Evolutionary conservation across 2,888 invertebrate species (phyloP), one percentile per base, ranked within the genome.

Genomic region (Pachydiplax longipennis): DNA sequence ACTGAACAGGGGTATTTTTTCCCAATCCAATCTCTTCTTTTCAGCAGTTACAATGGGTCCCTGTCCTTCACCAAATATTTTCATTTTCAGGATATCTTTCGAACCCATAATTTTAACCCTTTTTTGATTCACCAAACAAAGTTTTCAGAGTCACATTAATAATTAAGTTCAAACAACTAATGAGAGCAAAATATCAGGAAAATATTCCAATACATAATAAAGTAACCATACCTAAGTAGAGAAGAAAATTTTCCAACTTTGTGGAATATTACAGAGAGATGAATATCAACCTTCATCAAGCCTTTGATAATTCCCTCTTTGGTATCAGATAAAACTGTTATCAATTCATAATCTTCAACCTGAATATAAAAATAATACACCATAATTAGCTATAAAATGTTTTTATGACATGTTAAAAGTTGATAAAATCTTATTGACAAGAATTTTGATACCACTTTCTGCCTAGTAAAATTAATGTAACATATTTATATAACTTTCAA

Each of bases 11-110:
- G 95, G 94, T 0, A 96, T 94, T 92, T 95, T 94, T 0, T 96
- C 96, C 95, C 96, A 97, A 93, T 96, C 95, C 22, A 97, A 92
- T n/a, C 94, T 94, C 90, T 94, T 94, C 0, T 96, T 96, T 35
- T 94, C 93, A 65, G 95, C 95, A 10, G 96, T 96, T 4, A 97
- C 95, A 18, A 96, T 96, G 0, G 97, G 97, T 1, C 97, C 96
- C 92, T 96, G 95, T 44, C 96, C 96, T 83, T 94, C 95, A 48
- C 95, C 96, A 12, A 93, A 93, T 81, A 96, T 94, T 58, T 83
- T 83, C 5, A 18, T 35, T 35, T 15, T 61, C 13, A 83, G 35
- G 6, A 31, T 83, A 31, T 83, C 35, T 44, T 35, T 12, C 35
- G 61, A 18, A 0, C 83, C 83, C 53, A 35, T 25, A 13, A 83